Conservation (phyloP, 2,113 vertebrate genomes). For the Eolophus roseicapilla region DNA sequence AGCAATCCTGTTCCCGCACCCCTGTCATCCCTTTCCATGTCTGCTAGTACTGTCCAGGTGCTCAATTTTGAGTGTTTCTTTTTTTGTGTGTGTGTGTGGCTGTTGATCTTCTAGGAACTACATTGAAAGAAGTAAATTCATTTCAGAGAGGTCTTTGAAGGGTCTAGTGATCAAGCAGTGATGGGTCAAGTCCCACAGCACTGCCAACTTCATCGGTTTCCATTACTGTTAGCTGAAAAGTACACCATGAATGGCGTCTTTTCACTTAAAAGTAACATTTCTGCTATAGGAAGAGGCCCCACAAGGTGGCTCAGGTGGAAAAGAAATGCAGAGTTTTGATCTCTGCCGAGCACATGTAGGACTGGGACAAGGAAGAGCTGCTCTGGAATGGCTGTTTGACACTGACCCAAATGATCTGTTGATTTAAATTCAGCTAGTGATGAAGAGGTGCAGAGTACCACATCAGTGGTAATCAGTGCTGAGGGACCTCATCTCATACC, state of each 20-base stretch:
- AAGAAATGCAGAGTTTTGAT: conserved; percentile 1
- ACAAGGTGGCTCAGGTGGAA: conserved; percentile 55
- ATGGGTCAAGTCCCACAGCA: neutral
- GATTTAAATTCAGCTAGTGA: neutral
- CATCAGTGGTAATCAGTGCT: neutral
- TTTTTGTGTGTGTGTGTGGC: neutral
- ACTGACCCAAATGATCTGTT: neutral
- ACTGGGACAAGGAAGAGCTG: neutral
- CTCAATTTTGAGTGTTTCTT: neutral
- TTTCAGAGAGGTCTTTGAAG: neutral
- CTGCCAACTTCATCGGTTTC: neutral
- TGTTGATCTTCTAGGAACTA: neutral
- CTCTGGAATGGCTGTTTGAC: neutral
- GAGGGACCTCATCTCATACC: neutral
- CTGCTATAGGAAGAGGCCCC: conserved; percentile 10
- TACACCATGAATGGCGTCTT: fast-evolving
- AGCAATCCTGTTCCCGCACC: neutral
- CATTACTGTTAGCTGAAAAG: neutral
- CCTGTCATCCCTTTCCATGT: neutral
- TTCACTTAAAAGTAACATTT: neutral
- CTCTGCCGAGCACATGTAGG: neutral
- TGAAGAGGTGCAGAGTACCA: neutral
- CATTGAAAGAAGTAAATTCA: neutral
- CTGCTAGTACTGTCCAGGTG: neutral
- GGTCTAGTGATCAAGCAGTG: neutral